A percentile compares a stretch with the other conserved stretches of the same genome.
These are phyloP conservation scores for Sarcophaga caerulescens DNA, from an alignment of 2,888 invertebrate species.

Conservation along the genomic window DNA sequence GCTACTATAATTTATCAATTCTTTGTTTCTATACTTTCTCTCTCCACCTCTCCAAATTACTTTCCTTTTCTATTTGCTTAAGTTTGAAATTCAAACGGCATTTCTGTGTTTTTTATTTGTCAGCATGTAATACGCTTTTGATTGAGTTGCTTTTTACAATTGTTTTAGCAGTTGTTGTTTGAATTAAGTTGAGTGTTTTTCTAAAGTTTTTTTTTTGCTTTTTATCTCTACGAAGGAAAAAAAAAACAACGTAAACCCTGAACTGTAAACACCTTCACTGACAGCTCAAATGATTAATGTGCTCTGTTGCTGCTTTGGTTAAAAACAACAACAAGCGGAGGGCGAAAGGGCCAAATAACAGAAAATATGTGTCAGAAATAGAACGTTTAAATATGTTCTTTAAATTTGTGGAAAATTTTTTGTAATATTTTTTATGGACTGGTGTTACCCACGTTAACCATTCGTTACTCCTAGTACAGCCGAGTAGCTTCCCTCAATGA, in stretches of 20 bases:
- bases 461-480: no score
- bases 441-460: no score
- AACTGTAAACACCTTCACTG: conserved; percentile 36
- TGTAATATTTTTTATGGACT: no score
- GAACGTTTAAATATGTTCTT: no score
- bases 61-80: background rate
- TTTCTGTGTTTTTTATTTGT: background rate
- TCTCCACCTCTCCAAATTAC: background rate
- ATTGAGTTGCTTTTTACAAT: background rate
- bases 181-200: conserved; percentile 6
- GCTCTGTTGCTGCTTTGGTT: background rate
- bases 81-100: background rate
- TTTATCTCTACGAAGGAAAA: background rate
- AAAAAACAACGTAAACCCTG: conserved; percentile 6
- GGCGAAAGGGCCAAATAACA: no score
- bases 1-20: background rate
- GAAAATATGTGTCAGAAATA: no score
- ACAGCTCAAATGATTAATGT: conserved; percentile 42
- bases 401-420: no score
- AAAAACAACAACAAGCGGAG: background rate
- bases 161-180: background rate
- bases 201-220: background rate
- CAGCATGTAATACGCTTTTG: background rate
- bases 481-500: no score
- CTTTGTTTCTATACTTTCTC: background rate